Evolutionary conservation across 2,888 invertebrate genomes (phyloP).

Genomic region (Drosophila pseudotakahashii): DNA sequence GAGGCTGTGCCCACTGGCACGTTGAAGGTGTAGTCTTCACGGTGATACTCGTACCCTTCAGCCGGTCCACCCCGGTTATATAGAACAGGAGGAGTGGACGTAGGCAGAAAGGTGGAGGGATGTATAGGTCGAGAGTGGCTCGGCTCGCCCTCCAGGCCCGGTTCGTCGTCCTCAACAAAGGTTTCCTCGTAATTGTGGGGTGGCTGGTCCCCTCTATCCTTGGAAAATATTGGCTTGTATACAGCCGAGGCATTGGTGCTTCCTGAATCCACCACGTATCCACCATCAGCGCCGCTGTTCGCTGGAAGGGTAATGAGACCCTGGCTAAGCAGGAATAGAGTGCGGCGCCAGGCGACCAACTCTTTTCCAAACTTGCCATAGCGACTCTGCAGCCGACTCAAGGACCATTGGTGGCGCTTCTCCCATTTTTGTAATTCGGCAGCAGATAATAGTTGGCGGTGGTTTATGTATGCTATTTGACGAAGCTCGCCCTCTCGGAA

Average conservation of each 20-base stretch:
- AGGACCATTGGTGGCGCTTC: conserved; percentile 61
- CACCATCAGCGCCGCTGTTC: conserved; percentile 57
- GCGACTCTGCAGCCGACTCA: conserved; percentile 61
- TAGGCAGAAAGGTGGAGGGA: conserved; percentile 25
- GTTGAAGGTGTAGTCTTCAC: conserved; percentile 59
- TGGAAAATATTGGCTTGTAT: conserved; percentile 72
- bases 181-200: conserved; percentile 81
- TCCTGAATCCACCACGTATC: conserved; percentile 64
- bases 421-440: conserved; percentile 67
- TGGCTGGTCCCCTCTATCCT: conserved; percentile 84
- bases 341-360: conserved; percentile 79
- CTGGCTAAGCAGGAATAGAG: conserved; percentile 77
- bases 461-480: conserved; percentile 72
- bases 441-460: conserved; percentile 67
- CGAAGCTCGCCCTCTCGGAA: conserved; percentile 80
- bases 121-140: conserved; percentile 22
- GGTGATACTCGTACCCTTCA: conserved; percentile 55
- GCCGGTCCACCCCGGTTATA: conserved; percentile 22
- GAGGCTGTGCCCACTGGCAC: conserved; percentile 53
- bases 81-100: conserved; percentile 53
- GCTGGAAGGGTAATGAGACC: conserved; percentile 73
- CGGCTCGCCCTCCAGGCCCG: conserved; percentile 75
- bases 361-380: conserved; percentile 65
- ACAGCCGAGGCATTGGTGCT: conserved; percentile 67
- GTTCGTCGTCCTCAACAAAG: conserved; percentile 78